These are phyloP conservation scores for Microctenopoma stevenorrisi DNA, from an alignment of 2,797 vertebrate species.

Conservation along the genomic window DNA sequence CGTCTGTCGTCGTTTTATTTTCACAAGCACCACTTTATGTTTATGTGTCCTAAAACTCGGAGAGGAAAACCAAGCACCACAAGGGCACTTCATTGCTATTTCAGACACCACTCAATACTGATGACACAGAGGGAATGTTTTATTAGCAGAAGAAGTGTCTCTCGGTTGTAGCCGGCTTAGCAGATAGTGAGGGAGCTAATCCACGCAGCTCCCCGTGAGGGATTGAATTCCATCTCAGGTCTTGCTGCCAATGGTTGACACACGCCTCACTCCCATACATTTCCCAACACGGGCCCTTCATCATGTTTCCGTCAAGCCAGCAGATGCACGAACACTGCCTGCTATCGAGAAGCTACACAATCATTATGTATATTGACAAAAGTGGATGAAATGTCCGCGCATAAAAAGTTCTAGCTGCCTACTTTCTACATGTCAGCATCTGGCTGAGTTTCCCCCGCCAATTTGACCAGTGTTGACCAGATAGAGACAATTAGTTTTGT, in stretches of 20 bases:
- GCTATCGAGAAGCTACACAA: constrained; percentile 20
- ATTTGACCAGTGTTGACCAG: constrained; percentile 37
- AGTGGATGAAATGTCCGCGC: constrained; percentile 21
- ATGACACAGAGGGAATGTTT: constrained; percentile 58
- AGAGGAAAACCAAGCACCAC: constrained; percentile 26
- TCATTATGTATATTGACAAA: constrained; percentile 58
- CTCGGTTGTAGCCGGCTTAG: constrained; percentile 60
- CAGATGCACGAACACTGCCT: constrained; percentile 17
- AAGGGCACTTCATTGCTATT: constrained; percentile 34
- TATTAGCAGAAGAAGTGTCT: constrained; percentile 63
- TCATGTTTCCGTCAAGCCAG: constrained; percentile 47
- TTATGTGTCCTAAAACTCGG: constrained; percentile 52
- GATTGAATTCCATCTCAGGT: constrained; percentile 71
- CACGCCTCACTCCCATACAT: constrained; percentile 44
- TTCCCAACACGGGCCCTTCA: constrained; percentile 35
- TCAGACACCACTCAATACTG: constrained; percentile 33
- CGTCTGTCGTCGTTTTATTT: constrained; percentile 39
- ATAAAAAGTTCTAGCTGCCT: constrained; percentile 35
- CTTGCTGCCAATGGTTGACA: constrained; percentile 44
- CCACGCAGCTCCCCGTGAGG: constrained; percentile 53
- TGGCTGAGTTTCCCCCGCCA: constrained; percentile 18
- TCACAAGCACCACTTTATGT: constrained; percentile 58
- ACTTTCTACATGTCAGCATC: constrained; percentile 40
- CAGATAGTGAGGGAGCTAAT: constrained; percentile 74
- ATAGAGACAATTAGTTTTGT: constrained; percentile 4